phyloP scores from a whole-genome alignment of 2,113 vertebrate species.

The Erpornis zantholeuca region DNA sequence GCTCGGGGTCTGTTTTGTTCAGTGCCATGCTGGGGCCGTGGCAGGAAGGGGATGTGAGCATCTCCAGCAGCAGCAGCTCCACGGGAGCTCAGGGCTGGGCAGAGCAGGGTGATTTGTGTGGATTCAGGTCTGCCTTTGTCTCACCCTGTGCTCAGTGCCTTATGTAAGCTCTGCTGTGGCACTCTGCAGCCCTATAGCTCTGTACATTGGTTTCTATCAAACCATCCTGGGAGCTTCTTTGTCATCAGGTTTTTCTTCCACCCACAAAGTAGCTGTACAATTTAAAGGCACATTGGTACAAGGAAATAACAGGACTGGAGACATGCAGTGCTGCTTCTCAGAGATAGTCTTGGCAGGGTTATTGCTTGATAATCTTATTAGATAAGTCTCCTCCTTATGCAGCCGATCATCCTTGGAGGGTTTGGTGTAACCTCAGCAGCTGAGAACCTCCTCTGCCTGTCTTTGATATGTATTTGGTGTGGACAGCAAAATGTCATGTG shows the following conservation, averaged over 20 bases:
- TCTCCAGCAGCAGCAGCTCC: neutral
- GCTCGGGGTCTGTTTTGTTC: neutral
- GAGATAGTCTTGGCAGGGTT: neutral
- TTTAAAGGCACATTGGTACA: fast-evolving
- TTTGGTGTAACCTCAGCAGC: constrained; percentile 4
- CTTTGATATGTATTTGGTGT: neutral
- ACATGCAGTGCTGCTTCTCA: neutral
- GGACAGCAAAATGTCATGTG: neutral
- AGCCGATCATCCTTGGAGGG: neutral
- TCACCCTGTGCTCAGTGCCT: neutral
- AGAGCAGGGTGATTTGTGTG: neutral
- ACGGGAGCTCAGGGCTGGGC: neutral
- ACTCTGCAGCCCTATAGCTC: neutral
- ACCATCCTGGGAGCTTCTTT: neutral
- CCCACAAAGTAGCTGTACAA: neutral
- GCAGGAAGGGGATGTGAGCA: neutral
- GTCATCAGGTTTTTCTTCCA: neutral
- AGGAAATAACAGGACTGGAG: neutral
- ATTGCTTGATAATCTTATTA: constrained; percentile 33
- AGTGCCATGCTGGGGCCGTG: neutral
- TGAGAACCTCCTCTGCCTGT: neutral
- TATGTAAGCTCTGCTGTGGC: neutral
- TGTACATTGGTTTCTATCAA: neutral
- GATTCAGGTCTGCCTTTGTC: neutral
- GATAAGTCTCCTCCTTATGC: neutral